These are phyloP conservation scores for Tupaia tana DNA, from an alignment of 2,113 vertebrate genomes.

Conservation along the genomic window DNA sequence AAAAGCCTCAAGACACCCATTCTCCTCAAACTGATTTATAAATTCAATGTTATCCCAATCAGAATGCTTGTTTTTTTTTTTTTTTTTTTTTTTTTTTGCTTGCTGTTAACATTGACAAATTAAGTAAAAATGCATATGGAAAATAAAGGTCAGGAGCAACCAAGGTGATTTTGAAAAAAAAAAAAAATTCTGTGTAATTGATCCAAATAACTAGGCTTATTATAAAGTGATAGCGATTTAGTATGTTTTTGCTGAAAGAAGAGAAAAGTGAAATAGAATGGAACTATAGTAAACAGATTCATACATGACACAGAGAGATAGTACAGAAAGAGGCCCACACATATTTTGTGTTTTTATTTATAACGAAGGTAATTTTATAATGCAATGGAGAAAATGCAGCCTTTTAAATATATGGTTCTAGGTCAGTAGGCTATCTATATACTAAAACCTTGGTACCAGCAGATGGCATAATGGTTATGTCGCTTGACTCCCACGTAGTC, in stretches of 20 bases:
- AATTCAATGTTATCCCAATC: background rate
- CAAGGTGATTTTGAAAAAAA: background rate
- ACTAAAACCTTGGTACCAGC: background rate
- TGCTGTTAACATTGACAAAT: background rate
- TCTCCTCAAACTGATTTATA: background rate
- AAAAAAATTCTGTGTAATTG: background rate
- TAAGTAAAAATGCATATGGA: slow-evolving; percentile 11
- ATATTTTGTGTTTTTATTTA: background rate
- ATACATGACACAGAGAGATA: background rate
- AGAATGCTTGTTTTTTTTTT: background rate
- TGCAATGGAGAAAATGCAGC: background rate
- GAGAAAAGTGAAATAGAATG: background rate
- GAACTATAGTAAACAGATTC: background rate
- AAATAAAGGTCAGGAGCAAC: slow-evolving; percentile 15
- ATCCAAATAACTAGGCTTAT: slow-evolving; percentile 19
- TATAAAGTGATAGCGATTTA: background rate
- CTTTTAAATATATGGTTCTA: background rate
- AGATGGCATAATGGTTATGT: too few species aligned
- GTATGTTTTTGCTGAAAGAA: background rate
- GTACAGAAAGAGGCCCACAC: background rate
- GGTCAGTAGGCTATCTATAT: background rate
- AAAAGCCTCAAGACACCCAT: background rate
- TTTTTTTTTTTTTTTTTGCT: background rate
- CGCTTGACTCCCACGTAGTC: too few species aligned
- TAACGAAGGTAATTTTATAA: background rate